Base-by-base conservation (phyloP, 2,888 invertebrate genomes). In the Caradrina kadenii region DNA sequence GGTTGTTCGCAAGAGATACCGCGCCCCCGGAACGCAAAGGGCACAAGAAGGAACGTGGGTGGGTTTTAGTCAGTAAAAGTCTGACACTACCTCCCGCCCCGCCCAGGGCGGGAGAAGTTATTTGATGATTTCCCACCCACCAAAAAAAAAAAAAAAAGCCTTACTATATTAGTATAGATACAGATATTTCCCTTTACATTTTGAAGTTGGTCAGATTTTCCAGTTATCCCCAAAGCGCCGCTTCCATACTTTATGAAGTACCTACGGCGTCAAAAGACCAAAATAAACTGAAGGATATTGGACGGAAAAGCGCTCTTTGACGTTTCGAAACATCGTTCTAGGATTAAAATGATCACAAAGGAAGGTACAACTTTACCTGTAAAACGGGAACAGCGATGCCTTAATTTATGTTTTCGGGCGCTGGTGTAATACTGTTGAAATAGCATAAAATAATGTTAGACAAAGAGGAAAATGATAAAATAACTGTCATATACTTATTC, bases 211-310 rank as follows among this genome's bases (percentile, higher is more conserved):
- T 52, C 15, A 54, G 22, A 54, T 50, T 67, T 61, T 26, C 52
- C 39, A 53, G 48, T 39, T 49, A 61, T 49, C 61, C 58, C 49
- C 45, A 65, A 69, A 62, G 73, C 45, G 35, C 19, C 8, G 39
- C 39, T 49, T 15, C 13, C 7, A 17, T 42, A 50, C 45, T 65
- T 64, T 60, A 59, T 63, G 54, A 68, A 67, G 59, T 62, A 59
- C 15, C 35, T 54, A 26, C 35, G 68, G 50, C 63, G 50, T 80
- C 70, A 77, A 80, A 81, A 73, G 58, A 68, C 68, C 56, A 74
- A 70, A 72, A 68, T 79, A 70, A 73, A 81, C 71, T 70, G 56
- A 69, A 76, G 66, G 61, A 80, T 74, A 81, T 77, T 65, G 74
- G 55, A 73, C 26, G 68, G 73, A 74, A 81, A 67, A 70, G 66